Evolutionary conservation across 2,888 invertebrate species (phyloP), one percentile per base, ranked within the genome.

Genomic region (Dastarcus helophoroides): DNA sequence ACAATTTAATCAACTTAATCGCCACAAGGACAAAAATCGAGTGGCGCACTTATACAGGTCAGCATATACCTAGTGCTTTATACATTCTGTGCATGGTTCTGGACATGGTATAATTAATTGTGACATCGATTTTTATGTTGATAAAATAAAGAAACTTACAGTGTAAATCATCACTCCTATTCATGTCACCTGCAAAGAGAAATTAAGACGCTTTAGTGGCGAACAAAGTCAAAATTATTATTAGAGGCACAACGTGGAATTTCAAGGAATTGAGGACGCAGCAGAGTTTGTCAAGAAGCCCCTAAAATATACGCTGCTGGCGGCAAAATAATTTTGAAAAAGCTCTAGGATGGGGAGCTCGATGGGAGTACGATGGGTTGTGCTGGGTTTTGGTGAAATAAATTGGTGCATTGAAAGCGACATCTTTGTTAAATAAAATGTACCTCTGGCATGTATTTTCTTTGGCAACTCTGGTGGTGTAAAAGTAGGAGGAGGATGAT

Each of bases 401-500:
- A n/a, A n/a, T n/a, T n/a, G n/a, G n/a, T n/a, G n/a, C n/a, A n/a
- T n/a, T n/a, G n/a, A n/a, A n/a, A n/a, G n/a, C n/a, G n/a, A n/a
- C n/a, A n/a, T n/a, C n/a, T n/a, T n/a, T n/a, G n/a, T n/a, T 12
- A 32, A 28, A 32, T 13, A 9, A 11, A 23, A 8, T 46, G 43
- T 76, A 88, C 89, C 89, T 86, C 89, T 79, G 71, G 88, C 81
- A 81, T 89, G 89, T 79, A 88, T 86, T 82, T 88, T 84, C 83
- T 91, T 91, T 76, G 90, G 90, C 77, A 91, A 85, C 83, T 90
- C 90, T 78, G 90, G 90, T 76, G 90, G 90, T 74, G 90, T 91
- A 77, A 89, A 90, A 74, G 90, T 89, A 72, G 90, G 89, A 75
- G 88, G 86, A 79, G 86, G 85, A 75, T 86, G 86, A 79, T 85